Percentiles rank a stretch among this genome's conserved stretches.
phyloP scores from a whole-genome alignment of 2,113 vertebrate genomes.

The Sialia sialis region DNA sequence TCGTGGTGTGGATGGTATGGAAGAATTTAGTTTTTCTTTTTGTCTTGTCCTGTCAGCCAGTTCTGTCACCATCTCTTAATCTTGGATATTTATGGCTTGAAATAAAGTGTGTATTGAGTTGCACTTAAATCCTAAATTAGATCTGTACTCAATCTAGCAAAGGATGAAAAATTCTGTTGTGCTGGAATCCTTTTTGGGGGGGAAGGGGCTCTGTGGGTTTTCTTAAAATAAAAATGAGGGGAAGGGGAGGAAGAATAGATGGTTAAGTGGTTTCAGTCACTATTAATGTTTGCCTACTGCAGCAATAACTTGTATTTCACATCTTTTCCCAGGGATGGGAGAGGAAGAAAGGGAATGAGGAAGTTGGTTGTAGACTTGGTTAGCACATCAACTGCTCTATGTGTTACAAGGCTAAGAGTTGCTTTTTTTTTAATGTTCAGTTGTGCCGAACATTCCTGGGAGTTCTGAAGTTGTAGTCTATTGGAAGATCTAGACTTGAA shows the following conservation, averaged over 20 bases:
- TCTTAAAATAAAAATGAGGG: conserved; percentile 17
- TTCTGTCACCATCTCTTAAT: neutral
- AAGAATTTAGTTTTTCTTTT: neutral
- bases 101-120: neutral
- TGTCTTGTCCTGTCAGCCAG: neutral
- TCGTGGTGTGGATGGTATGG: accelerated
- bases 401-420: neutral
- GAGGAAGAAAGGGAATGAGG: conserved; percentile 24
- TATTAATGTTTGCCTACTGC: neutral
- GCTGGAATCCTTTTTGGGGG: neutral
- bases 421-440: neutral
- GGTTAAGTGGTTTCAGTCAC: conserved; percentile 18
- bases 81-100: neutral
- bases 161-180: neutral
- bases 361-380: neutral
- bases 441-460: neutral
- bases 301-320: neutral
- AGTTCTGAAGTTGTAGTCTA: neutral
- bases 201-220: neutral
- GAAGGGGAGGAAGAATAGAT: conserved; percentile 13
- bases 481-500: neutral
- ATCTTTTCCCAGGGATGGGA: neutral
- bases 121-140: neutral
- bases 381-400: neutral
- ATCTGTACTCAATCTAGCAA: neutral